A percentile compares a stretch with the other conserved stretches of the same genome.
Conservation (phyloP, 2,888 invertebrate genomes). For the Eupithecia vulgata region DNA sequence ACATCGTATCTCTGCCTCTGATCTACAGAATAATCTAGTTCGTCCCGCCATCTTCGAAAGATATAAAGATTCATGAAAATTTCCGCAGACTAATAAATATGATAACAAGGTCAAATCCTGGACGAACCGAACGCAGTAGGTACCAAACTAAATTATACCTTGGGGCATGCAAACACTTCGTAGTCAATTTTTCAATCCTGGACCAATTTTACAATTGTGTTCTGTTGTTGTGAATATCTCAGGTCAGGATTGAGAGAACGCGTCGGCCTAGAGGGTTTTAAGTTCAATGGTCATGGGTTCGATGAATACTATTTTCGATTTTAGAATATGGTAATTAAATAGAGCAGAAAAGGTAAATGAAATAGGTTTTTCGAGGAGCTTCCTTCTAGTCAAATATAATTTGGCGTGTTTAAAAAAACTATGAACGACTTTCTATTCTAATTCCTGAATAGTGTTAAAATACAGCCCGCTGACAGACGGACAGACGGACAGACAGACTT, state of each 20-base stretch:
- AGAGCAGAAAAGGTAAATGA: too few species aligned
- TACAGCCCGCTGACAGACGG: too few species aligned
- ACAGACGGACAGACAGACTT: too few species aligned
- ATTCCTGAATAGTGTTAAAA: too few species aligned
- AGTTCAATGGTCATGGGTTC: neutral
- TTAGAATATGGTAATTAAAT: too few species aligned
- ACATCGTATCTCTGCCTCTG: too few species aligned
- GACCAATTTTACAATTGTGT: slow-evolving; percentile 32
- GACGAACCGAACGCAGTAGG: slow-evolving; percentile 2
- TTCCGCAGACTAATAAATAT: neutral
- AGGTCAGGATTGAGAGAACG: slow-evolving; percentile 1
- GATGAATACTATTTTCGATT: neutral
- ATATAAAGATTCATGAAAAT: neutral
- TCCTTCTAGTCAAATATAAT: too few species aligned
- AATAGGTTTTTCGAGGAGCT: too few species aligned
- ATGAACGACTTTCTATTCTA: too few species aligned
- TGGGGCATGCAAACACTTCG: slow-evolving; percentile 27
- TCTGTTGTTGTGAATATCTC: slow-evolving; percentile 18
- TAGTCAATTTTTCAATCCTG: slow-evolving; percentile 15
- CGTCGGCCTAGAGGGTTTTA: neutral
- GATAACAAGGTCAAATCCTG: neutral
- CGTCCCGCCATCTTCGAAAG: too few species aligned
- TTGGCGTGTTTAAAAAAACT: too few species aligned
- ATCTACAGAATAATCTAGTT: too few species aligned
- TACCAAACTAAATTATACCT: slow-evolving; percentile 11